Base-by-base conservation (phyloP, 2,113 vertebrate genomes). In the Scophthalmus maximus region DNA sequence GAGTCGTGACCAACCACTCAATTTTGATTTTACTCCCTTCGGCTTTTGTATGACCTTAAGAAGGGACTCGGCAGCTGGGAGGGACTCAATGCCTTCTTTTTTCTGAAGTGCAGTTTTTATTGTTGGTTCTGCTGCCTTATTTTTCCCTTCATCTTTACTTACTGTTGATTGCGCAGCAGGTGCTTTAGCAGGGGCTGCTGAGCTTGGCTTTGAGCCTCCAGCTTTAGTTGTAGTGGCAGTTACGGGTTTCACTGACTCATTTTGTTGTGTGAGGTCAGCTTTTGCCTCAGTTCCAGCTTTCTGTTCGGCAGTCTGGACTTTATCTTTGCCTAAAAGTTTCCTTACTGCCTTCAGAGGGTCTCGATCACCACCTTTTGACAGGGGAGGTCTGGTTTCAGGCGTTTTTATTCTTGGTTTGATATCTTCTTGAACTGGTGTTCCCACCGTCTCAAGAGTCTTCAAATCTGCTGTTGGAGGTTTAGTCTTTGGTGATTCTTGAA, bases 1-100 rank as follows among this genome's bases (percentile, higher is more conserved):
- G 36, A 99, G 95, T 23, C 95, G 93, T 2, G 88, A 92, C 98
- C 98, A 99, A 47, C 96, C 98, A 0, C 95, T 93, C 20, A 86
- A 2, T 62, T 69, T 86, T 1, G 82, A 81, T 87, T 89, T 93
- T 22, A 91, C 15, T 0, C 89, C 92, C 72, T 93, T 93, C 9
- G 92, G 77, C 72, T 91, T 94, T 49, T 88, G 74, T 3, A 76
- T 18, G n/a, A 70, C 75, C 77, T 79, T 79, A 44, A 89, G 30
- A 73, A 72, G 80, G 44, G 89, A 63, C 50, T 94, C 88, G 6
- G 84, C 70, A 69, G 76, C 68, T 18, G 73, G 65, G 1, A 76
- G 23, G 10, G 53, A 3, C 12, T 26, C 60, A 2, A 52, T 36
- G 0, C 51, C 61, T 36, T 80, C 76, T 11, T 79, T 80, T 68